A percentile compares a stretch with the other conserved stretches of the same genome.
Conservation (phyloP, 2,113 vertebrate genomes). For the Sisor rabdophorus region DNA sequence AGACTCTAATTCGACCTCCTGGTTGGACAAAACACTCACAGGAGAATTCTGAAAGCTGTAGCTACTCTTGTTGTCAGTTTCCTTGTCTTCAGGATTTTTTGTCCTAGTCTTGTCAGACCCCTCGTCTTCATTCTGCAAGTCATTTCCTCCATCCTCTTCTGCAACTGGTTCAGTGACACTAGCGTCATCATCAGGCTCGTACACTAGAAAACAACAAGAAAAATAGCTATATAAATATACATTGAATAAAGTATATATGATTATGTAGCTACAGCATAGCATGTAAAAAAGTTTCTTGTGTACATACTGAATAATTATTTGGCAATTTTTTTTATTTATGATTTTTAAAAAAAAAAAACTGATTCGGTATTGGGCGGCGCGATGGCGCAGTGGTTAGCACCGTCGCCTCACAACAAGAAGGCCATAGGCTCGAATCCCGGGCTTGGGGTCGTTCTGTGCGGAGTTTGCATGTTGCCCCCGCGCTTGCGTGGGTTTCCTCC, state of each 20-base stretch:
- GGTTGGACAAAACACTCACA: constrained; percentile 87
- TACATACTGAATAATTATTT: constrained; percentile 60
- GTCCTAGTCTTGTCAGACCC: constrained; percentile 84
- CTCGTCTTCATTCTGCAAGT: constrained; percentile 80
- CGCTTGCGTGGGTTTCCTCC: no score
- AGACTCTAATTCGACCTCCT: constrained; percentile 89
- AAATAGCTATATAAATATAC: constrained; percentile 31
- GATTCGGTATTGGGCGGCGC: no score
- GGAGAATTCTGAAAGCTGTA: constrained; percentile 96
- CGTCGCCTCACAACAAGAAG: no score
- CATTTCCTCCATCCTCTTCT: constrained; percentile 86
- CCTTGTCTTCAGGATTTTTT: constrained; percentile 86
- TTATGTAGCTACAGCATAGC: no score
- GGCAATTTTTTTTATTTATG: no score
- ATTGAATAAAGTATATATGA: neutral
- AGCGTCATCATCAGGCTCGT: constrained; percentile 86
- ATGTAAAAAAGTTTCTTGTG: constrained; percentile 57
- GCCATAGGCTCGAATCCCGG: no score
- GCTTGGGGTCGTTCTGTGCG: no score
- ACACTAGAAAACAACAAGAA: constrained; percentile 77
- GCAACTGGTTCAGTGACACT: constrained; percentile 76
- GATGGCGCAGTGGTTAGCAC: no score
- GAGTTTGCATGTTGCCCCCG: no score
- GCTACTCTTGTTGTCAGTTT: constrained; percentile 83
- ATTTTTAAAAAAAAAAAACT: no score